A percentile compares a stretch with the other conserved stretches of the same genome.
Conservation (phyloP, 2,888 invertebrate species). For the Protophormia terraenovae region DNA sequence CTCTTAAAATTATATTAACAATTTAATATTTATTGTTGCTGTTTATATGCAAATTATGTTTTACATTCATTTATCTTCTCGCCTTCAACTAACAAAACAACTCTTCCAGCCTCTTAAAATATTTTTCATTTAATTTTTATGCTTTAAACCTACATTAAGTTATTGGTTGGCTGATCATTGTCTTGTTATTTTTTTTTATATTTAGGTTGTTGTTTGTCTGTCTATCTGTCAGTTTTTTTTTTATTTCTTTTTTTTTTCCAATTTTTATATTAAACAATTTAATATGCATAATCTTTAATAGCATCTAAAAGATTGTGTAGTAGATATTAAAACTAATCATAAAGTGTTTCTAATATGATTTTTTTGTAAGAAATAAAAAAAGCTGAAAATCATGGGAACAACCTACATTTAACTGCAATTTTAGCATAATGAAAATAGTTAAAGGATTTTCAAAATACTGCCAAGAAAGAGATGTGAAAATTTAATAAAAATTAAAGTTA, state of each 20-base stretch:
- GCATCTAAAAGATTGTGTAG: constrained; percentile 33
- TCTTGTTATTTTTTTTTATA: background rate
- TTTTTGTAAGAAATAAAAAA: background rate
- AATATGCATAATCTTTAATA: constrained; percentile 33
- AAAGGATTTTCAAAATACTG: no score
- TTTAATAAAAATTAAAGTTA: no score
- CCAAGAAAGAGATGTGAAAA: no score
- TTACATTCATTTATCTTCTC: background rate
- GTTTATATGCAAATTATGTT: constrained; percentile 35
- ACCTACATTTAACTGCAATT: background rate
- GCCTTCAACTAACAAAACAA: background rate
- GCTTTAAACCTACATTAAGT: constrained; percentile 16
- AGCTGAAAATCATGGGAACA: background rate
- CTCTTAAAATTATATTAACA: constrained; percentile 19
- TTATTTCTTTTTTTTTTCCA: background rate
- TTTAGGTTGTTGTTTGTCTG: constrained; percentile 7
- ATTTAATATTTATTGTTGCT: constrained; percentile 15
- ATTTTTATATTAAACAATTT: constrained; percentile 41
- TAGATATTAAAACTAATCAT: constrained; percentile 1
- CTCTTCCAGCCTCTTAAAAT: background rate
- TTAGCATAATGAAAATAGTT: no score
- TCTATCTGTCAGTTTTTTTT: background rate
- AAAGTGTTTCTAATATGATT: background rate
- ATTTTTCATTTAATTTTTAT: background rate
- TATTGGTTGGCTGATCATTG: constrained; percentile 18